phyloP scores from a whole-genome alignment of 2,113 vertebrate species.

The Sphyrna mokarran region DNA sequence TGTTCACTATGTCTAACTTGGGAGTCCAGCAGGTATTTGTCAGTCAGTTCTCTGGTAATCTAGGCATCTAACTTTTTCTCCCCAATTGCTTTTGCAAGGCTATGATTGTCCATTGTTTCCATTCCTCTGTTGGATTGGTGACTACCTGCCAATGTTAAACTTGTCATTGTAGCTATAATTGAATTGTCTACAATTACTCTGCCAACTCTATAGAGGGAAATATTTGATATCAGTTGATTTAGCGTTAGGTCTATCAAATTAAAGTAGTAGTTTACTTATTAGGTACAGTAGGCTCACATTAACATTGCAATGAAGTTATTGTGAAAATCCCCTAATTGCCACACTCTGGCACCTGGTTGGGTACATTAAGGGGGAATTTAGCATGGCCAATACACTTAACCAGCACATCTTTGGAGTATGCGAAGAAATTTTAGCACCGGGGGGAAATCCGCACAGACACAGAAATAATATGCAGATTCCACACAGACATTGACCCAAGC shows the following conservation, averaged over 20 bases:
- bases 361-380: too few relatives aligned
- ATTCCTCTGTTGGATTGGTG: not conserved
- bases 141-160: not conserved
- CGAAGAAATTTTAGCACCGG: too few relatives aligned
- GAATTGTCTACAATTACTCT: not conserved
- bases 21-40: not conserved
- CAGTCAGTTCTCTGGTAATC: not conserved
- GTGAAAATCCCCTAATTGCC: too few relatives aligned
- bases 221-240: not conserved
- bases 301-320: too few relatives aligned
- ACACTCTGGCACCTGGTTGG: too few relatives aligned
- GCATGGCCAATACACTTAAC: too few relatives aligned
- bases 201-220: not conserved
- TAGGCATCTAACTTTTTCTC: not conserved
- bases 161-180: not conserved
- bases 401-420: too few relatives aligned
- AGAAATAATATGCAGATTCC: too few relatives aligned
- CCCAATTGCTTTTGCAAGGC: not conserved
- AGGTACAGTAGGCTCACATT: too few relatives aligned
- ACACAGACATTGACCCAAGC: too few relatives aligned
- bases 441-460: too few relatives aligned
- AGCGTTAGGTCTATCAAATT: not conserved
- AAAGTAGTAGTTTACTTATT: too few relatives aligned
- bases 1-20: not conserved
- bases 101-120: not conserved